Conservation (phyloP, 2,113 vertebrate species). For the Entelurus aequoreus region DNA sequence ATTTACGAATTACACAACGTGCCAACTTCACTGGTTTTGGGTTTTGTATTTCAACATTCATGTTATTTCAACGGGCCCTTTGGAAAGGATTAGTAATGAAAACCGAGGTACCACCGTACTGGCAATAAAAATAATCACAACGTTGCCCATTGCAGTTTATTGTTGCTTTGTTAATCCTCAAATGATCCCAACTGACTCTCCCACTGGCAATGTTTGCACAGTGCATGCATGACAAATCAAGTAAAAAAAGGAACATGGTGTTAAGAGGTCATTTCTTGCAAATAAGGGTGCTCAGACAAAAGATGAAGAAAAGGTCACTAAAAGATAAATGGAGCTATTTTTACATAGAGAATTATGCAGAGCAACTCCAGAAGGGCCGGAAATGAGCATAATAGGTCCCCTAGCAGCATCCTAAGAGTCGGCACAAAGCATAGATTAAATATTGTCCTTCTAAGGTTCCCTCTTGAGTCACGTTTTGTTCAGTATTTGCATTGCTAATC, state of each 20-base stretch:
- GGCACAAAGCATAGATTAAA: conserved; percentile 1
- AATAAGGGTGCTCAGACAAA: not conserved
- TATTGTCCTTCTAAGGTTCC: not conserved
- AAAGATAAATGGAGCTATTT: not conserved
- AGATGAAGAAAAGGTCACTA: not conserved
- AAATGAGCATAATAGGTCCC: not conserved
- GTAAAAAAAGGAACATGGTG: not conserved
- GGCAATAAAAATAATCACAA: not conserved
- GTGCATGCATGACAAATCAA: not conserved
- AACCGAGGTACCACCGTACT: not conserved
- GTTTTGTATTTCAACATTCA: not conserved
- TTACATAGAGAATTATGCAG: not conserved
- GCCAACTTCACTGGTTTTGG: no score
- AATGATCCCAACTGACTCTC: not conserved
- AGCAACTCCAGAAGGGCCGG: not conserved
- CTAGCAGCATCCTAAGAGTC: not conserved
- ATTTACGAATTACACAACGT: no score
- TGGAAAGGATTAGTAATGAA: not conserved
- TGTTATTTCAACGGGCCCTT: not conserved
- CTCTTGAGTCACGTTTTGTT: conserved; percentile 13
- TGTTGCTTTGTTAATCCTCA: not conserved
- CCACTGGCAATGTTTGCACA: not conserved
- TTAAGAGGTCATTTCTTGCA: not conserved
- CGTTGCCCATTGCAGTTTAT: not conserved
- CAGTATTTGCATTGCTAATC: conserved; percentile 21